Conservation (phyloP, 2,888 invertebrate species). For the Tethea ocularis region DNA sequence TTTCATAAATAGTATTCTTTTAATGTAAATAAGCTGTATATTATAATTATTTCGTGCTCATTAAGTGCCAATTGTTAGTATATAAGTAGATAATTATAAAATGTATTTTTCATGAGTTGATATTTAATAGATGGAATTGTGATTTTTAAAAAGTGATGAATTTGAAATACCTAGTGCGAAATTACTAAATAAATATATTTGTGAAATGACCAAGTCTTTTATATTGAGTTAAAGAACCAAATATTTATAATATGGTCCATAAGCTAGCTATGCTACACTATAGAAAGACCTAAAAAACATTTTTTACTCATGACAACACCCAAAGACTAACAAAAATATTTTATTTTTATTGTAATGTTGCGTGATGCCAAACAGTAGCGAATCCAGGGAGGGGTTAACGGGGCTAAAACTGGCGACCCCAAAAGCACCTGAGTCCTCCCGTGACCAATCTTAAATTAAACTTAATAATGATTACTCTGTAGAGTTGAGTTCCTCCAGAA, state of each 20-base stretch:
- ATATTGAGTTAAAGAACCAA: conserved; percentile 18
- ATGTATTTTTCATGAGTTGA: conserved; percentile 44
- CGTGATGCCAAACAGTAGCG: too few species aligned
- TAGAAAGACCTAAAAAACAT: too few species aligned
- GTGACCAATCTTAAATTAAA: too few species aligned
- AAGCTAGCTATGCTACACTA: too few species aligned
- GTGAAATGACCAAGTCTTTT: conserved; percentile 37
- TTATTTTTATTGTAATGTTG: too few species aligned
- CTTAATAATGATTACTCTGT: too few species aligned
- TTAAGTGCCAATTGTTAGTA: conserved; percentile 74
- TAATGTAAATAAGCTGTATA: conserved; percentile 56
- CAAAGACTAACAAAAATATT: too few species aligned
- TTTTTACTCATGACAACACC: background rate
- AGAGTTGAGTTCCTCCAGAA: too few species aligned
- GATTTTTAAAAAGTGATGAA: conserved; percentile 62
- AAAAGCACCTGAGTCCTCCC: too few species aligned
- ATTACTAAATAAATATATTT: conserved; percentile 59
- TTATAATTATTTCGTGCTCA: conserved; percentile 70
- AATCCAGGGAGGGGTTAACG: too few species aligned
- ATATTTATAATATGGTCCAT: background rate
- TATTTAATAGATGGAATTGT: conserved; percentile 50
- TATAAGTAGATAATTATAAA: conserved; percentile 59
- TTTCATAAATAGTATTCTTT: conserved; percentile 24
- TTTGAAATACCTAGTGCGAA: conserved; percentile 47
- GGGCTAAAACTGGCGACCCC: too few species aligned